Evolutionary conservation across 2,888 invertebrate species (phyloP).

Genomic region (Argynnis bischoffii): DNA sequence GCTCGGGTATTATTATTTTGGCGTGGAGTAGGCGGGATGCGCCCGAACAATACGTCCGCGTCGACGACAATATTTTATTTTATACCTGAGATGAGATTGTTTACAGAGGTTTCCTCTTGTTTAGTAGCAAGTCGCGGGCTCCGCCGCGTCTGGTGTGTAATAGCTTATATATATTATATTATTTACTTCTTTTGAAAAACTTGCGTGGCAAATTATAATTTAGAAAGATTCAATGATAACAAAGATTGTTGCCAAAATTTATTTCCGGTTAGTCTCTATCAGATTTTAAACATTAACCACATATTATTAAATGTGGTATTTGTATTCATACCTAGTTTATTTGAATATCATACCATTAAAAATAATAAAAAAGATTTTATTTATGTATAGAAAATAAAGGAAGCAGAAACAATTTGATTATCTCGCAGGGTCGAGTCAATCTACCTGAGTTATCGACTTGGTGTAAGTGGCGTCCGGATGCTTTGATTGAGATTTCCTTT

Average conservation of each 20-base stretch:
- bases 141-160: conserved; percentile 66
- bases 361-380: too few relatives aligned
- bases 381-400: too few relatives aligned
- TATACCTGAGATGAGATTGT: conserved; percentile 75
- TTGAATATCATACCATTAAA: neutral
- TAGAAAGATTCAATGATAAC: conserved; percentile 58
- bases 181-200: conserved; percentile 52
- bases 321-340: neutral
- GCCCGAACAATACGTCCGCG: conserved; percentile 58
- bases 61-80: conserved; percentile 65
- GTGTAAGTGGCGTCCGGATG: conserved; percentile 60
- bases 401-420: too few relatives aligned
- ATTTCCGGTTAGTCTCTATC: conserved; percentile 54
- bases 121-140: conserved; percentile 54
- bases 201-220: conserved; percentile 59
- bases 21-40: conserved; percentile 69
- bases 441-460: conserved; percentile 60
- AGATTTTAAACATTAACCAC: neutral
- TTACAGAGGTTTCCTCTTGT: conserved; percentile 67
- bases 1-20: conserved; percentile 66
- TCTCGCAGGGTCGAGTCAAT: conserved; percentile 14
- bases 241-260: conserved; percentile 24
- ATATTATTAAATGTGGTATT: neutral
- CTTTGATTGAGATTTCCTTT: conserved; percentile 66
- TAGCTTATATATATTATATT: conserved; percentile 52